Evolutionary conservation across 2,888 invertebrate species (phyloP), one percentile per base, ranked within the genome.

Genomic region (Tenthredo livida): DNA sequence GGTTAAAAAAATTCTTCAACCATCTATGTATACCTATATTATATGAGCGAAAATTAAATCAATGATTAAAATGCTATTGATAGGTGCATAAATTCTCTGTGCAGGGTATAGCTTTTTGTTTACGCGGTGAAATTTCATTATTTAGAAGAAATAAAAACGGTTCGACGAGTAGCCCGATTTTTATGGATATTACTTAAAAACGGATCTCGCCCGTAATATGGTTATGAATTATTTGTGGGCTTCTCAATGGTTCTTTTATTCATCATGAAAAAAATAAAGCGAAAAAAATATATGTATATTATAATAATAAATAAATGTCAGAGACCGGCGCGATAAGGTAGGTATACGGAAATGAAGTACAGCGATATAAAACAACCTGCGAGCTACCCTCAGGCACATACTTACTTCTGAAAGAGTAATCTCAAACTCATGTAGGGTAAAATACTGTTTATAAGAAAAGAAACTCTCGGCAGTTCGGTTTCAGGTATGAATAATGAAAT

Each of bases 271-370:
- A 25, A 2, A 25, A 7, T n/a, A n/a, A 54, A n/a, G 29, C 29
- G 29, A 50, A 17, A 50, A 5, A 17, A 3, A 58, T 43, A 40
- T 40, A 40, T 40, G 2, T 43, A 10, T 43, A 37, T 37, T 37
- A 37, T 37, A 37, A 67, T 25, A 43, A 73, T 73, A 73, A 40
- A 73, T 73, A 73, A 73, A 40, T 21, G 40, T 73, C 72, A 43
- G 21, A 9, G 25, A n/a, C 40, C n/a, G 40, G 21, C 21, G 40
- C 43, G 72, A 73, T 73, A 77, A 77, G 77, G 77, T 75, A 37
- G 17, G 75, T 43, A 58, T 67, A 33, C 17, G 50, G 47, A 75
- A 77, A 77, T 77, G 77, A 77, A 77, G 77, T 77, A 54, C 77
- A 17, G 33, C 54, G 77, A 77, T 54, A 77, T 54, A 54, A 77